phyloP scores from a whole-genome alignment of 2,113 vertebrate species.

The Galbula dea region DNA sequence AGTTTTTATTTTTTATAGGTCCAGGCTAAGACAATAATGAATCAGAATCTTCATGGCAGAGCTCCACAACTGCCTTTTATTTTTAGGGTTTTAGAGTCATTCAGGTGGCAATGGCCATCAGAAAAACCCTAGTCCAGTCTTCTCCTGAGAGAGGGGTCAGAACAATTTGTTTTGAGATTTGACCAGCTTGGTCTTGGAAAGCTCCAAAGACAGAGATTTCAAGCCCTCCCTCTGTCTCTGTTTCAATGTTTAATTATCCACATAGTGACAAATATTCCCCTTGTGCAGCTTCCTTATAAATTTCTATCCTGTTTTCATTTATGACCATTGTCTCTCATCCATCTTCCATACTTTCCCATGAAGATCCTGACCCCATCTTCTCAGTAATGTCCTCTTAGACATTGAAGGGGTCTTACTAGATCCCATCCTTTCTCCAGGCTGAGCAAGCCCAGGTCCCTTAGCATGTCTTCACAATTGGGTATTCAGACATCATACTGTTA shows the following conservation, averaged over 20 bases:
- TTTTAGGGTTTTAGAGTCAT: background rate
- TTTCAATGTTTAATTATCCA: background rate
- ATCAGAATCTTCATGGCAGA: background rate
- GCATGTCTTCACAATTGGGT: fast-evolving
- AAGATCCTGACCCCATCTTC: background rate
- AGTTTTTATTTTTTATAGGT: background rate
- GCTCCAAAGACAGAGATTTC: background rate
- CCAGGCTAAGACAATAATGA: background rate
- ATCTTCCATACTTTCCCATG: background rate
- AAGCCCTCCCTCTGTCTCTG: background rate
- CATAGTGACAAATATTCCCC: background rate
- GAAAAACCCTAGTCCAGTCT: background rate
- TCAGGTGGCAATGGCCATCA: background rate
- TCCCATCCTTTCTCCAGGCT: background rate
- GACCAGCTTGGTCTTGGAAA: background rate
- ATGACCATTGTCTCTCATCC: background rate
- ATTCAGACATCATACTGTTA: background rate
- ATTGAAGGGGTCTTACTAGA: background rate
- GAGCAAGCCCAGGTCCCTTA: background rate
- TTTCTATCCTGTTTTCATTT: background rate
- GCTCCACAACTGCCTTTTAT: background rate
- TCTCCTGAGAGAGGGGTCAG: background rate
- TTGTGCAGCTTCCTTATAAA: background rate
- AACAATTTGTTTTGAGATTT: background rate
- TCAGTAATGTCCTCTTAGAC: background rate